Evolutionary conservation across 2,797 vertebrate species (phyloP).

Genomic region (Artibeus jamaicensis): DNA sequence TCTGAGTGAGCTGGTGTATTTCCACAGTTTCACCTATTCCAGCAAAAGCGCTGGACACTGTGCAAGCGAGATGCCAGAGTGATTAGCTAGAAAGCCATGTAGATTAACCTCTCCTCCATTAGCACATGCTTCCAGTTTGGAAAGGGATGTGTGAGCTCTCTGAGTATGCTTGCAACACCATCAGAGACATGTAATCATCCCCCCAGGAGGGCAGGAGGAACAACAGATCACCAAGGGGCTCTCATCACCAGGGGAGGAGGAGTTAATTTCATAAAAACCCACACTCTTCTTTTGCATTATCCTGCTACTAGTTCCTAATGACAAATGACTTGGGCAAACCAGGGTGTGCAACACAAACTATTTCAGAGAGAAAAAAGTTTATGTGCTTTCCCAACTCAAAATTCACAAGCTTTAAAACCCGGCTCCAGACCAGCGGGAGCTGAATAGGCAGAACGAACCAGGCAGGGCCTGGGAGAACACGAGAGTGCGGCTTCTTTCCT

Average conservation of each 20-base stretch:
- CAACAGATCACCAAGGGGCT: slow-evolving; percentile 58
- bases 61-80: slow-evolving; percentile 58
- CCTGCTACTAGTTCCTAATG: slow-evolving; percentile 19
- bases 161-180: slow-evolving; percentile 72
- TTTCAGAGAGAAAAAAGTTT: background rate
- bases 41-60: slow-evolving; percentile 46
- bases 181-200: slow-evolving; percentile 55
- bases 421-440: background rate
- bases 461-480: background rate
- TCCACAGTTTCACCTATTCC: slow-evolving; percentile 55
- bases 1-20: background rate
- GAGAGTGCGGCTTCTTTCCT: background rate
- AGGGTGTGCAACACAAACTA: background rate
- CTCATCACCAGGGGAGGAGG: slow-evolving; percentile 41
- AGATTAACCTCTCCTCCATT: slow-evolving; percentile 65
- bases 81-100: background rate
- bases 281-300: slow-evolving; percentile 54
- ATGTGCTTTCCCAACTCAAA: slow-evolving; percentile 56
- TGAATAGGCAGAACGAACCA: background rate
- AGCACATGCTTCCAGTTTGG: slow-evolving; percentile 62
- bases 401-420: background rate
- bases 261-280: slow-evolving; percentile 67
- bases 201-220: slow-evolving; percentile 64
- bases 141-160: slow-evolving; percentile 63
- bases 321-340: slow-evolving; percentile 40